Conservation (phyloP, 1,140 invertebrate species). For the Penaeus indicus region DNA sequence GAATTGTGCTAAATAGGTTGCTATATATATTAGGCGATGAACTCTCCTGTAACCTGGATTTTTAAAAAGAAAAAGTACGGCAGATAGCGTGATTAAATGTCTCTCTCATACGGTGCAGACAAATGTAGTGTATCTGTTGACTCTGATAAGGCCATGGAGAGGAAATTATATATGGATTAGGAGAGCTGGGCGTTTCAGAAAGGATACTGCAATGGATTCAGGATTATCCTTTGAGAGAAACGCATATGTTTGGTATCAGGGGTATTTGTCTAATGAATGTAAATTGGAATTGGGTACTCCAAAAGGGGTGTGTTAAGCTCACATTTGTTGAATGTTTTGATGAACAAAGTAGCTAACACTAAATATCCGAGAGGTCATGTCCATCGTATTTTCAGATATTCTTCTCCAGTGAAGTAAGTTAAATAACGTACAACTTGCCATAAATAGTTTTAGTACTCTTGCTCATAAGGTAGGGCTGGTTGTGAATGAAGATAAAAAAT, state of each 20-base stretch:
- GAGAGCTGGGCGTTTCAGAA: not conserved
- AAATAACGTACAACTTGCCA: not conserved
- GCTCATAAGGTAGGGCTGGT: not conserved
- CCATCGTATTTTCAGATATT: constrained; percentile 18
- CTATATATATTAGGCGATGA: too few relatives aligned
- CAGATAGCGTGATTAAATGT: not conserved
- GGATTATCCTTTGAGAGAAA: constrained; percentile 2
- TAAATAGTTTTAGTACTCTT: not conserved
- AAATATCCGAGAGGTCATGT: not conserved
- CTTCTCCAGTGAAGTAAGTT: not conserved
- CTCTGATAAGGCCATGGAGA: not conserved
- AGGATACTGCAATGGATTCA: not conserved
- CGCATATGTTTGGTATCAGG: not conserved
- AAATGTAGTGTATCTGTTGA: constrained; percentile 18
- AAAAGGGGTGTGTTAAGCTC: not conserved
- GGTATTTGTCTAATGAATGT: not conserved
- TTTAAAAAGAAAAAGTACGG: constrained; percentile 10
- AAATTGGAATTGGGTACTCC: constrained; percentile 5
- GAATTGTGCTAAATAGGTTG: too few relatives aligned
- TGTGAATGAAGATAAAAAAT: constrained; percentile 32
- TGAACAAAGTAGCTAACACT: constrained; percentile 19
- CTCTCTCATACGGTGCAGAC: not conserved
- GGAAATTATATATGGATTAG: constrained; percentile 7
- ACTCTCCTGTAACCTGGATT: not conserved
- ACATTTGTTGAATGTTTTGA: constrained; percentile 13